These are phyloP conservation scores for Physella acuta DNA, from an alignment of 1,140 invertebrate genomes.

Conservation along the genomic window DNA sequence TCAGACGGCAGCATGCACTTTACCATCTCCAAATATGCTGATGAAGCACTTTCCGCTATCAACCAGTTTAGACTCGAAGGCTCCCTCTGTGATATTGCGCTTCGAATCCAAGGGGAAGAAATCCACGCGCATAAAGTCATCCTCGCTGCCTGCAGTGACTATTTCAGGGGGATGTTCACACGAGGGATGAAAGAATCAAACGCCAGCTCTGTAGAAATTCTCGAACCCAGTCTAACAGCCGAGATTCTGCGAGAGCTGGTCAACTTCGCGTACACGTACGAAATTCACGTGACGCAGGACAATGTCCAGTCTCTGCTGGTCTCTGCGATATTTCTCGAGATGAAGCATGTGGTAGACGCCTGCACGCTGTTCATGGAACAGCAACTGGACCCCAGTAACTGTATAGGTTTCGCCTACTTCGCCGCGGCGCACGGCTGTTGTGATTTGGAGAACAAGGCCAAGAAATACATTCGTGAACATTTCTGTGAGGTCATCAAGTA, in stretches of 20 bases:
- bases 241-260: slow-evolving; percentile 81
- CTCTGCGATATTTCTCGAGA: slow-evolving; percentile 91
- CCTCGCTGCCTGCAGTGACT: slow-evolving; percentile 54
- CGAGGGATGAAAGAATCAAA: slow-evolving; percentile 86
- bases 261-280: slow-evolving; percentile 87
- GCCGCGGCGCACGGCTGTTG: slow-evolving; percentile 86
- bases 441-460: slow-evolving; percentile 79
- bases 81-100: slow-evolving; percentile 73
- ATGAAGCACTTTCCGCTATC: slow-evolving; percentile 83
- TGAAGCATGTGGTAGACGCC: slow-evolving; percentile 84
- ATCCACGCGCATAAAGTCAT: slow-evolving; percentile 55
- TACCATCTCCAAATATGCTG: slow-evolving; percentile 79
- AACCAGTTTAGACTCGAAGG: slow-evolving; percentile 83
- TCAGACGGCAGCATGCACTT: slow-evolving; percentile 77
- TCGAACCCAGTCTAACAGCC: slow-evolving; percentile 82
- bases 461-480: slow-evolving; percentile 85
- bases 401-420: slow-evolving; percentile 87
- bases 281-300: slow-evolving; percentile 82
- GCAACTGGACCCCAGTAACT: slow-evolving; percentile 86
- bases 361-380: slow-evolving; percentile 87
- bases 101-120: slow-evolving; percentile 46
- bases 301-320: slow-evolving; percentile 86
- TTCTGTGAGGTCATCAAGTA: slow-evolving; percentile 86
- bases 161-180: slow-evolving; percentile 93
- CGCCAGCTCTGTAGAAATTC: slow-evolving; percentile 72